phyloP scores from a whole-genome alignment of 35 echinoderm and acorn worm species.

The Patiria miniata region DNA sequence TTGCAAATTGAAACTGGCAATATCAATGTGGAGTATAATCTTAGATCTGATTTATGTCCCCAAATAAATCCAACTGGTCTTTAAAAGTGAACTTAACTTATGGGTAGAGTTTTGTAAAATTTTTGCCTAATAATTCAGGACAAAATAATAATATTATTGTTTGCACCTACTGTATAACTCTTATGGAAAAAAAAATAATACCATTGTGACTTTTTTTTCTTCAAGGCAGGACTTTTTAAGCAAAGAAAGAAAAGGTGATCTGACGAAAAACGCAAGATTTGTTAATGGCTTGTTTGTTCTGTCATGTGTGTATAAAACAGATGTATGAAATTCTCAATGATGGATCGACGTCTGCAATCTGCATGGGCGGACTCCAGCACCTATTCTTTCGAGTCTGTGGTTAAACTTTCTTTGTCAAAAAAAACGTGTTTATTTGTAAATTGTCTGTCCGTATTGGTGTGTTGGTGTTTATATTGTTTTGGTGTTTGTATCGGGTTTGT shows the following conservation, averaged over 20 bases:
- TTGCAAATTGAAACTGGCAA: no score
- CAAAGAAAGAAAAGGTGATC: neutral
- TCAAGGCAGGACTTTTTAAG: neutral
- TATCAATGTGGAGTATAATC: no score
- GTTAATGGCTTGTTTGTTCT: neutral
- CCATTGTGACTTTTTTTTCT: neutral
- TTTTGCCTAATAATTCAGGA: no score
- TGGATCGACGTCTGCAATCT: neutral
- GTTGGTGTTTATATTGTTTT: neutral
- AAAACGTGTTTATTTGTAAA: neutral
- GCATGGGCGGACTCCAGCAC: neutral
- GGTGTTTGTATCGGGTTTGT: neutral
- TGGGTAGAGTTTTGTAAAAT: no score
- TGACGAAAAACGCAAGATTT: no score
- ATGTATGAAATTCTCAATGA: conserved; percentile 49
- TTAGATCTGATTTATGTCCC: no score
- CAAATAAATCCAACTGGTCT: no score
- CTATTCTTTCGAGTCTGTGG: conserved; percentile 2
- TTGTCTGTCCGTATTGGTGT: no score
- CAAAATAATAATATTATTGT: no score
- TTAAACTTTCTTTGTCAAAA: neutral
- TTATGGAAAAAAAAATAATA: no score
- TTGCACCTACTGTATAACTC: no score
- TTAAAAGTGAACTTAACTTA: no score
- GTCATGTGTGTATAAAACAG: conserved; percentile 24